These are phyloP conservation scores for Drosophila paucipuncta DNA, from an alignment of 2,888 invertebrate genomes.

Conservation along the genomic window DNA sequence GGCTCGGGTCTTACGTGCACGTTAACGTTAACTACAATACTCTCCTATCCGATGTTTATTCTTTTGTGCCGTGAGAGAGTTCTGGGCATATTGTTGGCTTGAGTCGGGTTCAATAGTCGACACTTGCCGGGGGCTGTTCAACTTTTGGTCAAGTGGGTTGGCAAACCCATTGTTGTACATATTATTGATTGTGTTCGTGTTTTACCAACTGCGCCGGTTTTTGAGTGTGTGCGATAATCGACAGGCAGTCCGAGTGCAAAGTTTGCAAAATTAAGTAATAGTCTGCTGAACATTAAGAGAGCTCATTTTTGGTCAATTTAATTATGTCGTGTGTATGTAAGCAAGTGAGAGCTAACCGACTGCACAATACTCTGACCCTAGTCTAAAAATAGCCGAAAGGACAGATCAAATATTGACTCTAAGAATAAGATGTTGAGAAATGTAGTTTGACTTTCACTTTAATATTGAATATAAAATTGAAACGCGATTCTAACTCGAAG, in stretches of 20 bases:
- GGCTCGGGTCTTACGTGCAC: not conserved
- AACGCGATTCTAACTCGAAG: not conserved
- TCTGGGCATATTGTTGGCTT: conserved; percentile 33
- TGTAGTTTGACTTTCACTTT: not conserved
- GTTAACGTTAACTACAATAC: conserved; percentile 10
- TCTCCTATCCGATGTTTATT: conserved; percentile 12
- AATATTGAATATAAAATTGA: not conserved
- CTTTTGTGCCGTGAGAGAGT: conserved; percentile 8
- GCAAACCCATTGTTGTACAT: conserved; percentile 31
- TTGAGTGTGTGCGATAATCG: conserved; percentile 18
- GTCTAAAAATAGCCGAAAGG: not conserved
- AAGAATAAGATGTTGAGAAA: not conserved
- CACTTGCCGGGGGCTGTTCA: conserved; percentile 45
- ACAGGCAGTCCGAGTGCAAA: conserved; percentile 1
- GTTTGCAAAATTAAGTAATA: conserved; percentile 12
- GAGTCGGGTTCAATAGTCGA: conserved; percentile 59
- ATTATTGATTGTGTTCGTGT: conserved; percentile 42
- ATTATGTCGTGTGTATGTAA: not conserved
- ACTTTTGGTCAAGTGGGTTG: conserved; percentile 42
- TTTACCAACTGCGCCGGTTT: conserved; percentile 7
- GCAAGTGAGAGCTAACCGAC: not conserved
- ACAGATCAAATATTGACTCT: not conserved
- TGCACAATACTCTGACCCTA: not conserved
- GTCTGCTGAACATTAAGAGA: not conserved
- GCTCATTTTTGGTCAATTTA: not conserved